phyloP scores from a whole-genome alignment of 1,140 invertebrate genomes.

The Papilio glaucus region DNA sequence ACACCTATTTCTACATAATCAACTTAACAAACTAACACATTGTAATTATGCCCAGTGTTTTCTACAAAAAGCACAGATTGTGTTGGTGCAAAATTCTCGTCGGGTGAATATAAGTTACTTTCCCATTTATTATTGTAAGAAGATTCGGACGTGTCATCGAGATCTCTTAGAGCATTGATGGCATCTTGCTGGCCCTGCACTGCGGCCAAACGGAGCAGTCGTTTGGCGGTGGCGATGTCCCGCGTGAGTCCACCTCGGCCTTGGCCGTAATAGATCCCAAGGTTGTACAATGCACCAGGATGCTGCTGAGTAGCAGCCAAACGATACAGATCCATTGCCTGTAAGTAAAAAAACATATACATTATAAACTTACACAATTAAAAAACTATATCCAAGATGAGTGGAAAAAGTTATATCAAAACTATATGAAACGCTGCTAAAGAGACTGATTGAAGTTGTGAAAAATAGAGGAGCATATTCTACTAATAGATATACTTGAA shows the following conservation, averaged over 20 bases:
- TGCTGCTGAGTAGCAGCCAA: conserved; percentile 84
- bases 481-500: too few relatives aligned
- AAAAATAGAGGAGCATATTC: too few relatives aligned
- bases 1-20: conserved; percentile 35
- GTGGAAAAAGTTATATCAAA: too few relatives aligned
- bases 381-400: too few relatives aligned
- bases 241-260: conserved; percentile 83
- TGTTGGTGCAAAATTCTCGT: conserved; percentile 57
- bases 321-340: conserved; percentile 86
- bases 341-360: too few relatives aligned
- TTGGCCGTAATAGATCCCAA: conserved; percentile 86
- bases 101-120: conserved; percentile 44
- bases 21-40: conserved; percentile 49
- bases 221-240: conserved; percentile 76
- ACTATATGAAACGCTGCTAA: too few relatives aligned
- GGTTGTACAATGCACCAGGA: conserved; percentile 85
- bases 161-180: conserved; percentile 75
- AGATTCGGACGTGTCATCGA: conserved; percentile 48
- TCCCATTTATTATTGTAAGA: conserved; percentile 48
- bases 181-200: conserved; percentile 85
- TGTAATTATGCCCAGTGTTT: conserved; percentile 56
- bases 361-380: too few relatives aligned
- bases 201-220: conserved; percentile 84
- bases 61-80: conserved; percentile 67
- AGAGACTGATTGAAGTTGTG: too few relatives aligned